Percentiles rank a stretch among this genome's conserved stretches.
phyloP scores from a whole-genome alignment of 1,140 invertebrate species.

The Cardiocondyla obscurior region DNA sequence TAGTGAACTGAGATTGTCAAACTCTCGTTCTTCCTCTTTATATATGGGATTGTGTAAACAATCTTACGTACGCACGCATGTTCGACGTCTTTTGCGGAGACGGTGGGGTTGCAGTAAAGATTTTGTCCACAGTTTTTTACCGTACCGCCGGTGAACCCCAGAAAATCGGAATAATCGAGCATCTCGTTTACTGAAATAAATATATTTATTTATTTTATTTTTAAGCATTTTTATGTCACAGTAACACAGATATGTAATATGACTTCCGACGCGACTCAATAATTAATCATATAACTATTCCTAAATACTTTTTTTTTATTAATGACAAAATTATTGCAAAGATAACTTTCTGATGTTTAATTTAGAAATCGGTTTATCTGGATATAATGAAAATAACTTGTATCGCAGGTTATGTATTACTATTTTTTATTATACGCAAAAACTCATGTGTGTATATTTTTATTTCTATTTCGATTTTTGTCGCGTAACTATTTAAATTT shows the following conservation, averaged over 20 bases:
- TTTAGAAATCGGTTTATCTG: background rate
- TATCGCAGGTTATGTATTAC: background rate
- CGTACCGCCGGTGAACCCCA: background rate
- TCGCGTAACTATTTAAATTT: constrained; percentile 61
- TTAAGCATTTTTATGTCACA: background rate
- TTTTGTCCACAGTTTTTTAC: constrained; percentile 75
- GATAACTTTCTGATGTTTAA: background rate
- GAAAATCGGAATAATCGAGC: background rate
- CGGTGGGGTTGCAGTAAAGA: constrained; percentile 68
- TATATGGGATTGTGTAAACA: constrained; percentile 83
- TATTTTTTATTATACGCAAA: background rate
- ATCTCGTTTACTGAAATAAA: constrained; percentile 3
- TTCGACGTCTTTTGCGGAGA: constrained; percentile 73
- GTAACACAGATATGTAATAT: background rate
- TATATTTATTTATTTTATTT: background rate
- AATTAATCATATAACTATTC: background rate
- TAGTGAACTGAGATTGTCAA: constrained; percentile 82
- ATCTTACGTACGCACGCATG: constrained; percentile 76
- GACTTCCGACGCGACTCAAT: background rate
- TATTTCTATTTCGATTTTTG: background rate
- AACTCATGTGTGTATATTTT: no score
- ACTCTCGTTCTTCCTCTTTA: constrained; percentile 79
- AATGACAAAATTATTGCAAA: background rate
- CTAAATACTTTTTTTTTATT: background rate
- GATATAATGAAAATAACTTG: background rate